These are phyloP conservation scores for Ormyrus labotus DNA, from an alignment of 2,888 invertebrate genomes.

Conservation along the genomic window DNA sequence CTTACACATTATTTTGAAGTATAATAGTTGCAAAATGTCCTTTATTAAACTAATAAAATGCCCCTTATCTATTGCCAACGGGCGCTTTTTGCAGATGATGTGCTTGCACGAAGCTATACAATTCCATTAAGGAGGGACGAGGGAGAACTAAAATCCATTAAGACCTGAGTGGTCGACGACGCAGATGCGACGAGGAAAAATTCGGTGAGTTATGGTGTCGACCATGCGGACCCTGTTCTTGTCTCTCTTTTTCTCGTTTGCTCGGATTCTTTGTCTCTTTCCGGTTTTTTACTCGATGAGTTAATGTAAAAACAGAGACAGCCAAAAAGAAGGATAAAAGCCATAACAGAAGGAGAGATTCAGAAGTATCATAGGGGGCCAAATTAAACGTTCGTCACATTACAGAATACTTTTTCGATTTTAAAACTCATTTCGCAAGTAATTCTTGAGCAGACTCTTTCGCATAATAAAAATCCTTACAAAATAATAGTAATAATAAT, in stretches of 20 bases:
- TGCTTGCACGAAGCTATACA: not conserved
- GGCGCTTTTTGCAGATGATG: conserved; percentile 47
- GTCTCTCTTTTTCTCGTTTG: conserved; percentile 2
- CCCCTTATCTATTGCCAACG: too few relatives aligned
- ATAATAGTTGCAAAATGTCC: too few relatives aligned
- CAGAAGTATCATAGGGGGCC: not conserved
- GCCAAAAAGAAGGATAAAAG: not conserved
- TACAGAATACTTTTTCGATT: conserved; percentile 24
- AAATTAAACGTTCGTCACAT: conserved; percentile 28
- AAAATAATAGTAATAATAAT: too few relatives aligned
- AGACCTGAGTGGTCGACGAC: conserved; percentile 10
- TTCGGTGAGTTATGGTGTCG: conserved; percentile 50
- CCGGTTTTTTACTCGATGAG: conserved; percentile 18
- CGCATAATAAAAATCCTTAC: too few relatives aligned
- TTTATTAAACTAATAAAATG: too few relatives aligned
- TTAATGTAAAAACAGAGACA: conserved; percentile 14
- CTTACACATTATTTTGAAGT: too few relatives aligned
- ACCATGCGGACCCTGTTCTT: not conserved
- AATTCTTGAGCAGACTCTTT: conserved; percentile 1
- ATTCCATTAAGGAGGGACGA: conserved; percentile 37
- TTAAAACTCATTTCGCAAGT: conserved; percentile 37
- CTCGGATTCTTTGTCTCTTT: conserved; percentile 44
- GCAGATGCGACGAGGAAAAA: conserved; percentile 28
- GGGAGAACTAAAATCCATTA: conserved; percentile 41
- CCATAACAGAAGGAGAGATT: too few relatives aligned